Conservation (phyloP, 2,113 vertebrate species). For the Hucho hucho region DNA sequence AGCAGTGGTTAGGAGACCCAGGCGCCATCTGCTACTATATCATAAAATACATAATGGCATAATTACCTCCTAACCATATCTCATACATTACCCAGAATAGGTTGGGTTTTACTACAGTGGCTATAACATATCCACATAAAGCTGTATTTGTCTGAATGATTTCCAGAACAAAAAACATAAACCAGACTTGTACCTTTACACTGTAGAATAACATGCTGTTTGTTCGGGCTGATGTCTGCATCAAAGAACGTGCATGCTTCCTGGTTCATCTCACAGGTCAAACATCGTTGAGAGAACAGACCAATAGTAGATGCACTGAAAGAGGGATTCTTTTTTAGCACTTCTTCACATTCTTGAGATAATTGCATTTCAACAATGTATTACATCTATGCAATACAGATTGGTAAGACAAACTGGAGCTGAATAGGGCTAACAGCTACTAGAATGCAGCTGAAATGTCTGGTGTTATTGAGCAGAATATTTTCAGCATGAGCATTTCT, state of each 20-base stretch:
- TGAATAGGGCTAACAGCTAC: background rate
- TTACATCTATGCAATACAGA: background rate
- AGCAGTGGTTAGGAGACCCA: too few species aligned
- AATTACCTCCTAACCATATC: too few species aligned
- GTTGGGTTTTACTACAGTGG: too few species aligned
- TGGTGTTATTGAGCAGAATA: background rate
- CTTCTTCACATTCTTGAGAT: background rate
- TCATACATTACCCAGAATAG: too few species aligned
- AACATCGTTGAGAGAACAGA: conserved; percentile 82
- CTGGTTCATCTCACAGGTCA: conserved; percentile 83
- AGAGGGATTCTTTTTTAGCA: background rate
- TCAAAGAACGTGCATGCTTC: conserved; percentile 83
- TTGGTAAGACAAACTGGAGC: background rate
- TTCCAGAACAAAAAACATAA: background rate
- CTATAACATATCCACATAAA: background rate
- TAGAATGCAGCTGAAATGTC: background rate
- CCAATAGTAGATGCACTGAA: conserved; percentile 85
- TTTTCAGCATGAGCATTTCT: background rate
- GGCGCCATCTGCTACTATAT: too few species aligned
- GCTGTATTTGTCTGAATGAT: background rate
- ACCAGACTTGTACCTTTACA: conserved; percentile 81
- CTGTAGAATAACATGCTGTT: conserved; percentile 81
- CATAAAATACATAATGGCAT: too few species aligned
- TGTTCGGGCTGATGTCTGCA: conserved; percentile 82
- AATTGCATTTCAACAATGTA: background rate